A percentile compares a stretch with the other conserved stretches of the same genome.
Conservation (phyloP, 2,113 vertebrate species). For the Grammomys dolichurus region DNA sequence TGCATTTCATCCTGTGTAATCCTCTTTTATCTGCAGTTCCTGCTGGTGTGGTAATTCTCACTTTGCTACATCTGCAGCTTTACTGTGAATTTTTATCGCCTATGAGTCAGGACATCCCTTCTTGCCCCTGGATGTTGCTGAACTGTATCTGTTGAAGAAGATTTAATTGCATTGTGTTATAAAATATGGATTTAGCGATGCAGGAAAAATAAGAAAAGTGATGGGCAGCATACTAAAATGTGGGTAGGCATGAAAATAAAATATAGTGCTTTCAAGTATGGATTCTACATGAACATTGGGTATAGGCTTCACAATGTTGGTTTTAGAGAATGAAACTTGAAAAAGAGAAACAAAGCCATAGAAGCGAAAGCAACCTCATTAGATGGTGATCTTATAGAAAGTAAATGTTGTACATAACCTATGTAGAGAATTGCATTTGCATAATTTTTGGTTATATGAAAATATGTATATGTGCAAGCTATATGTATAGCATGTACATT, state of each 20-base stretch:
- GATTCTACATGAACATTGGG: constrained; percentile 32
- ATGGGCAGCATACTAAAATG: neutral
- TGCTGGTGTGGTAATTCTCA: constrained; percentile 88
- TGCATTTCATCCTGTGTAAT: constrained; percentile 87
- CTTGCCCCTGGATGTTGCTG: constrained; percentile 52
- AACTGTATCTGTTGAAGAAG: constrained; percentile 68
- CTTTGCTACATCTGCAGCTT: constrained; percentile 86
- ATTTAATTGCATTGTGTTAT: constrained; percentile 77
- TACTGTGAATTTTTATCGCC: constrained; percentile 88
- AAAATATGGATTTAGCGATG: constrained; percentile 66
- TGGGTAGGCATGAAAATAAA: constrained; percentile 40
- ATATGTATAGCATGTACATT: neutral
- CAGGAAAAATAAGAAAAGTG: constrained; percentile 66
- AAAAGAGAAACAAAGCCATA: constrained; percentile 60
- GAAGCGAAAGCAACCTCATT: constrained; percentile 8
- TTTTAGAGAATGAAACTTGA: constrained; percentile 62
- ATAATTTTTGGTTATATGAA: neutral
- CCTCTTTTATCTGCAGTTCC: constrained; percentile 89
- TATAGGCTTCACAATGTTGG: constrained; percentile 47
- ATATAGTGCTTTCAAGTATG: constrained; percentile 49
- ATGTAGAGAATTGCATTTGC: neutral
- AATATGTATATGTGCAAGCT: neutral
- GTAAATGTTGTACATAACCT: constrained; percentile 47
- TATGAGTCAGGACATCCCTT: constrained; percentile 75
- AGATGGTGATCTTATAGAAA: constrained; percentile 31